Base-by-base conservation (phyloP, 1,140 invertebrate genomes). In the Acyrthosiphon pisum region DNA sequence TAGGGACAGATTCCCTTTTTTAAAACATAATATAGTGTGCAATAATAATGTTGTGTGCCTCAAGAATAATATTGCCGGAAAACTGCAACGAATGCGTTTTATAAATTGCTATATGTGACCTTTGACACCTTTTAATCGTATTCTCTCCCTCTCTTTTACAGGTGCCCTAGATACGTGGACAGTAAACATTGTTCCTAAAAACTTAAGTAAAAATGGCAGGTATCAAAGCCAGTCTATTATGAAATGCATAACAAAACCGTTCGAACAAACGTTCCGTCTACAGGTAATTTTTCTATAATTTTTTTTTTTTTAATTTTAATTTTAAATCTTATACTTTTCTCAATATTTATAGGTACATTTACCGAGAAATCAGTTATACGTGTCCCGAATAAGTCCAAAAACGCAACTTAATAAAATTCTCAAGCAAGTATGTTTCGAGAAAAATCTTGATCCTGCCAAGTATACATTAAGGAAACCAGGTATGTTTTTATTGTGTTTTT, bases 391-490 rank as follows among this genome's bases (percentile, higher is more conserved):
- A 93, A 96, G 97, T 95, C 96, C 97, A 91, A 96, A 96, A 95
- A 96, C 96, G 93, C 95, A 96, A 84, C 95, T 98, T 60, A 95
- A 96, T 91, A 96, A 97, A 94, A 96, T 97, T 86, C 96, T 98
- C 94, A 95, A 96, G 46, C 96, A 97, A 95, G 97, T 98, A 11
- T 98, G 98, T 94, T 96, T 96, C n/a, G 97, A 98, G 94, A 98
- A 98, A 95, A 96, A 97, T 95, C 95, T 98, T 93, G 97, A 98
- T 95, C 95, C 96, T 26, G 94, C 95, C 44, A 97, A 97, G 94
- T 98, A 98, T 95, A 97, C 97, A 94, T 96, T 98, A 92, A 96
- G 97, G 93, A 97, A 98, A 96, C 97, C 98, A 95, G 96, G 97
- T 97, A 95, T 53, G 96, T 95, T 94, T 81, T 23, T 81, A 30